Evolutionary conservation across 2,113 vertebrate species (phyloP).

Genomic region (Hyla sarda): DNA sequence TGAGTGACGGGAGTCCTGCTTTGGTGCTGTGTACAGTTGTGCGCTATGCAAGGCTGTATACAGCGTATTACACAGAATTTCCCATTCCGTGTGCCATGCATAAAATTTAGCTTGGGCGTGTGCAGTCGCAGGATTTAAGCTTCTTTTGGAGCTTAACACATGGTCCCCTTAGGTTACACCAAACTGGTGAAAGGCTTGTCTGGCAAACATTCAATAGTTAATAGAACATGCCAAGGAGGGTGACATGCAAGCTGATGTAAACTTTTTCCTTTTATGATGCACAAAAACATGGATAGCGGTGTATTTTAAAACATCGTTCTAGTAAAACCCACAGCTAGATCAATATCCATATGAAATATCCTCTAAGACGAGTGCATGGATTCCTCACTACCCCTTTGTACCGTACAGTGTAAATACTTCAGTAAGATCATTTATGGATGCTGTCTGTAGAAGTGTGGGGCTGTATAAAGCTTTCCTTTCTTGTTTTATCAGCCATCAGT

Average conservation of each 20-base stretch:
- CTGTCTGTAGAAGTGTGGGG: neutral
- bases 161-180: too few relatives aligned
- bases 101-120: too few relatives aligned
- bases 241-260: neutral
- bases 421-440: constrained; percentile 1
- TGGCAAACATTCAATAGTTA: neutral
- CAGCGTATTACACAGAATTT: too few relatives aligned
- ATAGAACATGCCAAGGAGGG: neutral
- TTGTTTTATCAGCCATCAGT: constrained; percentile 25
- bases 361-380: neutral
- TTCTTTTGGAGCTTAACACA: too few relatives aligned
- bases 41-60: too few relatives aligned
- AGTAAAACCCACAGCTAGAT: neutral
- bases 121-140: too few relatives aligned
- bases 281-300: too few relatives aligned
- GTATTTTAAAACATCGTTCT: neutral
- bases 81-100: too few relatives aligned
- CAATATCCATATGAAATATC: neutral
- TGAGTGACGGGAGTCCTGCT: too few relatives aligned
- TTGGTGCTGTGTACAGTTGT: too few relatives aligned
- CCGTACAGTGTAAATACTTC: neutral
- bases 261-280: neutral
- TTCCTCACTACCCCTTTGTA: neutral
- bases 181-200: neutral
- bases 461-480: constrained; percentile 29